Percentiles rank a stretch among this genome's conserved stretches.
These are phyloP conservation scores for Gavia stellata DNA, from an alignment of 2,113 vertebrate genomes.

Conservation along the genomic window DNA sequence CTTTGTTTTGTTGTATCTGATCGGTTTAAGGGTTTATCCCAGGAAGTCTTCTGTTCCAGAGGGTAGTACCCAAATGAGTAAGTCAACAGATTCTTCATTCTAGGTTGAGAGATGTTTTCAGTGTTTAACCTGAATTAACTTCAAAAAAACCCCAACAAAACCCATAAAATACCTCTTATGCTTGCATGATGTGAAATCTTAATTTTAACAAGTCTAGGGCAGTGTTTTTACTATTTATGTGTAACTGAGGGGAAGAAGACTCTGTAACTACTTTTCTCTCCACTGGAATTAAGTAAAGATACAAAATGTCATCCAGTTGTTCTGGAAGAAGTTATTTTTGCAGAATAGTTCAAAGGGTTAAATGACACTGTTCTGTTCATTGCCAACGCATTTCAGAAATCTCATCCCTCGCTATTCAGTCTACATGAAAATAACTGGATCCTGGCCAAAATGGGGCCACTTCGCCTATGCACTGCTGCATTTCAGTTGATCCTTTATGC, in stretches of 20 bases:
- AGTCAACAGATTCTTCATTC: not conserved
- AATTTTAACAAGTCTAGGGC: not conserved
- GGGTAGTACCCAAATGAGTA: not conserved
- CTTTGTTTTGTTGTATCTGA: not conserved
- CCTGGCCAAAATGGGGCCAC: not conserved
- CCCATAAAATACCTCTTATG: not conserved
- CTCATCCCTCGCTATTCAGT: not conserved
- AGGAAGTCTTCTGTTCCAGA: not conserved
- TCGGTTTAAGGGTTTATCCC: not conserved
- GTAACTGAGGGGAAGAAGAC: not conserved
- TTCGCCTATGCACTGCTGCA: not conserved
- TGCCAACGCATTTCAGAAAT: not conserved
- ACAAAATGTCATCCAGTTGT: not conserved
- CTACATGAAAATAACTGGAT: constrained; percentile 13
- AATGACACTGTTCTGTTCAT: not conserved
- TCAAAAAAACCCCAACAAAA: not conserved
- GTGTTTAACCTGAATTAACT: not conserved
- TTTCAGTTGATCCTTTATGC: not conserved
- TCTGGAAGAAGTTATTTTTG: not conserved
- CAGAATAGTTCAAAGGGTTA: not conserved
- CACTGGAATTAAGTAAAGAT: not conserved
- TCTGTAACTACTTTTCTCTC: not conserved
- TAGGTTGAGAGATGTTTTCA: not conserved
- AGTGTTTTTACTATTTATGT: not conserved
- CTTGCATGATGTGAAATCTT: not conserved